Evolutionary conservation across 2,113 vertebrate genomes (phyloP).

Genomic region (Ceratotherium simum): DNA sequence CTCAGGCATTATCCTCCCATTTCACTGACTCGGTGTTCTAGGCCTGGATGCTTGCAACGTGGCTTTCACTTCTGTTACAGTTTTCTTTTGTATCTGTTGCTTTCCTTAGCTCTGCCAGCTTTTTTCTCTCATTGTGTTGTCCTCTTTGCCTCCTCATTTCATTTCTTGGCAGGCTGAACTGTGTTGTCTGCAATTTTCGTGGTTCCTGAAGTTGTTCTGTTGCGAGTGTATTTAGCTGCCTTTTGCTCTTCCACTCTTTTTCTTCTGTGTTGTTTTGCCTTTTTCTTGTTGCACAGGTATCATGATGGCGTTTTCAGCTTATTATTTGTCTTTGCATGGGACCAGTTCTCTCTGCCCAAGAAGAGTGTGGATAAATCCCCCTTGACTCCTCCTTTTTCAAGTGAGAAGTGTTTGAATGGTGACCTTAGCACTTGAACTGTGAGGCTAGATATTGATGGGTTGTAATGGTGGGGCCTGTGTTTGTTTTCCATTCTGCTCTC

Average conservation of each 20-base stretch:
- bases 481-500: not conserved
- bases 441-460: not conserved
- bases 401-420: not conserved
- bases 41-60: not conserved
- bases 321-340: not conserved
- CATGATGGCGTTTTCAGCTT: not conserved
- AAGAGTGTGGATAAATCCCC: not conserved
- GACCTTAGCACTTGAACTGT: not conserved
- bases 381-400: not conserved
- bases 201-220: slow-evolving; percentile 37
- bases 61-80: not conserved
- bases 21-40: not conserved
- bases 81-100: not conserved
- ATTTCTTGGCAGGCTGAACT: not conserved
- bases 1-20: not conserved
- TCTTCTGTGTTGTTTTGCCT: not conserved
- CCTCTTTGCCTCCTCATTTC: slow-evolving; percentile 10
- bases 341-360: not conserved
- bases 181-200: not conserved
- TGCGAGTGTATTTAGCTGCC: not conserved
- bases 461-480: not conserved
- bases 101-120: not conserved
- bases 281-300: not conserved
- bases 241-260: slow-evolving; percentile 42
- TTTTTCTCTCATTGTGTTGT: not conserved